Percentiles rank a stretch among this genome's conserved stretches.
These are phyloP conservation scores for Bubo blakistoni DNA, from an alignment of 2,113 vertebrate species.

Conservation along the genomic window DNA sequence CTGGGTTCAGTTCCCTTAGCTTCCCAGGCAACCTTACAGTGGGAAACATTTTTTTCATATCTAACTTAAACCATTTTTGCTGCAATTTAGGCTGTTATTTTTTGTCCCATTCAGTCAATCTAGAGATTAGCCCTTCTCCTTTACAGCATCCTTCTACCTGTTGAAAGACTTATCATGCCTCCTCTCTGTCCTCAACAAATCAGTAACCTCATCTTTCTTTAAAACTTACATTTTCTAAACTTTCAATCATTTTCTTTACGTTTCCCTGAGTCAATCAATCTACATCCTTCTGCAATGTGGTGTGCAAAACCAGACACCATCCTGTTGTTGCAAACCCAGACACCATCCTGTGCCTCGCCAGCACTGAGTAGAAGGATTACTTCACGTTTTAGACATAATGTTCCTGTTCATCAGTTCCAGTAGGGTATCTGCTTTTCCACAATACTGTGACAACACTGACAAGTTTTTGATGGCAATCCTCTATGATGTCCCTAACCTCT, in stretches of 20 bases:
- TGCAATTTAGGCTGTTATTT: not conserved
- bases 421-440: not conserved
- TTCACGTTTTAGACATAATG: not conserved
- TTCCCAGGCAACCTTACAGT: not conserved
- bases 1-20: not conserved
- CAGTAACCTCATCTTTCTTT: not conserved
- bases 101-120: not conserved
- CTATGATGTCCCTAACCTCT: not conserved
- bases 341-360: not conserved
- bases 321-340: not conserved
- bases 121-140: not conserved
- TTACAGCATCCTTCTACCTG: not conserved
- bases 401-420: not conserved
- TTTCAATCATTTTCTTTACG: not conserved
- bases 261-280: not conserved
- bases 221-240: not conserved
- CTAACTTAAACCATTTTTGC: not conserved
- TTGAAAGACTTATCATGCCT: not conserved
- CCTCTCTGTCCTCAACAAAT: not conserved
- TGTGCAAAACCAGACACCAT: not conserved
- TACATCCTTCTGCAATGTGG: not conserved
- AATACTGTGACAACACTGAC: not conserved
- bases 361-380: not conserved
- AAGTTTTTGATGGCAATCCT: not conserved
- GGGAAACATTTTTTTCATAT: not conserved